phyloP scores from a whole-genome alignment of 2,113 vertebrate genomes.

The Ceyx margarethae region DNA sequence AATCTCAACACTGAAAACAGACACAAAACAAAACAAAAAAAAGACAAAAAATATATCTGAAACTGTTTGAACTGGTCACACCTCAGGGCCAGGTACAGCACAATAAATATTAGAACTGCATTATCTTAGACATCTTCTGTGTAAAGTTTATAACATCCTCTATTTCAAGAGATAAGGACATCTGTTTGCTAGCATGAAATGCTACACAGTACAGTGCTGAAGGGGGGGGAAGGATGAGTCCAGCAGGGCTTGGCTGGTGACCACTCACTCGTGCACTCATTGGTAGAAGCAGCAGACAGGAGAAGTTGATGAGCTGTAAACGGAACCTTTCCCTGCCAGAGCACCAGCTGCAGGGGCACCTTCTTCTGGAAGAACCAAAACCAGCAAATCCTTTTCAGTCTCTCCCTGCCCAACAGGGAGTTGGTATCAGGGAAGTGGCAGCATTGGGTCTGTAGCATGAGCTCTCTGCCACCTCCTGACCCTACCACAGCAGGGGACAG shows the following conservation, averaged over 20 bases:
- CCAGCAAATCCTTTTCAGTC: constrained; percentile 30
- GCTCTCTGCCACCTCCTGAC: neutral
- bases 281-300: constrained; percentile 56
- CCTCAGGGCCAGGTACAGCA: constrained; percentile 70
- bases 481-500: neutral
- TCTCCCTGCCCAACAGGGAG: constrained; percentile 15
- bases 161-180: constrained; percentile 70
- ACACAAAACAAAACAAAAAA: constrained; percentile 57
- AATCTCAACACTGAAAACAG: constrained; percentile 76
- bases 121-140: constrained; percentile 70
- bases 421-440: constrained; percentile 48
- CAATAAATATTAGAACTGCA: constrained; percentile 80
- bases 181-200: constrained; percentile 65
- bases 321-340: constrained; percentile 43
- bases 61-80: constrained; percentile 75
- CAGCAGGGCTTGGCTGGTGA: constrained; percentile 43
- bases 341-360: constrained; percentile 31
- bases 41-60: constrained; percentile 70
- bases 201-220: constrained; percentile 63
- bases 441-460: constrained; percentile 36
- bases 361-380: constrained; percentile 25
- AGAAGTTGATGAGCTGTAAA: constrained; percentile 58
- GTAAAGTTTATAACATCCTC: constrained; percentile 71
- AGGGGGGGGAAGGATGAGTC: constrained; percentile 16
- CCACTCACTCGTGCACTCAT: constrained; percentile 53